These are phyloP conservation scores for Euplexia lucipara DNA, from an alignment of 2,888 invertebrate genomes.

Conservation along the genomic window DNA sequence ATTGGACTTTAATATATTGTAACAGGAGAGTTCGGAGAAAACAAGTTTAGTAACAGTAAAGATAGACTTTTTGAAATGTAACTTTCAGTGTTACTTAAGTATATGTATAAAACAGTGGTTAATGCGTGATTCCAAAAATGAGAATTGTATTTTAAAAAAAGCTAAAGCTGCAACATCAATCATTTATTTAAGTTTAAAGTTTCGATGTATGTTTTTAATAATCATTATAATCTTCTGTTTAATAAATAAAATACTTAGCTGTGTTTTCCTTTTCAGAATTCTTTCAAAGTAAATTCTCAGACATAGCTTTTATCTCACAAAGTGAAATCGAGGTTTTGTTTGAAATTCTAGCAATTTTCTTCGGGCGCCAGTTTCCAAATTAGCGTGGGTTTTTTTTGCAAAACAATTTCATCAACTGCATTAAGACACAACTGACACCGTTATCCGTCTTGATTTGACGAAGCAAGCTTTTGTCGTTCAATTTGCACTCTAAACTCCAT, in stretches of 20 bases:
- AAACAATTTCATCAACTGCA: conserved; percentile 55
- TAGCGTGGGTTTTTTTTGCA: conserved; percentile 21
- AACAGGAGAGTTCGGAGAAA: too few relatives aligned
- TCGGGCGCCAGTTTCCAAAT: conserved; percentile 26
- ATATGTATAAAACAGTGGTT: too few relatives aligned
- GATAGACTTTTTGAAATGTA: too few relatives aligned
- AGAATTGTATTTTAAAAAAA: too few relatives aligned
- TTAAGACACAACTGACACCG: conserved; percentile 56
- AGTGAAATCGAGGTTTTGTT: conserved; percentile 27
- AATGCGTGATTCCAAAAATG: too few relatives aligned
- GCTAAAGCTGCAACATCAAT: too few relatives aligned
- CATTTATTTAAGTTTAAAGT: too few relatives aligned
- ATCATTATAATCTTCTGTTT: too few relatives aligned
- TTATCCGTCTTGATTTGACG: conserved; percentile 68
- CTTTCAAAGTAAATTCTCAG: conserved; percentile 6
- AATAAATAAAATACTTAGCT: neutral
- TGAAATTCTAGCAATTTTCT: conserved; percentile 17
- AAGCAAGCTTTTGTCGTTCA: conserved; percentile 70
- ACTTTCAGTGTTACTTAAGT: too few relatives aligned
- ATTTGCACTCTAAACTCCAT: conserved; percentile 67
- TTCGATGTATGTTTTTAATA: too few relatives aligned
- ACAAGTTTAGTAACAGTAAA: too few relatives aligned
- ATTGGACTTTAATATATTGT: too few relatives aligned
- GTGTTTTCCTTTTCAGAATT: neutral
- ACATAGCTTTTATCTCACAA: conserved; percentile 20